Percentiles rank a stretch among this genome's conserved stretches.
These are phyloP conservation scores for Eurypyga helias DNA, from an alignment of 2,113 vertebrate species.

Conservation along the genomic window DNA sequence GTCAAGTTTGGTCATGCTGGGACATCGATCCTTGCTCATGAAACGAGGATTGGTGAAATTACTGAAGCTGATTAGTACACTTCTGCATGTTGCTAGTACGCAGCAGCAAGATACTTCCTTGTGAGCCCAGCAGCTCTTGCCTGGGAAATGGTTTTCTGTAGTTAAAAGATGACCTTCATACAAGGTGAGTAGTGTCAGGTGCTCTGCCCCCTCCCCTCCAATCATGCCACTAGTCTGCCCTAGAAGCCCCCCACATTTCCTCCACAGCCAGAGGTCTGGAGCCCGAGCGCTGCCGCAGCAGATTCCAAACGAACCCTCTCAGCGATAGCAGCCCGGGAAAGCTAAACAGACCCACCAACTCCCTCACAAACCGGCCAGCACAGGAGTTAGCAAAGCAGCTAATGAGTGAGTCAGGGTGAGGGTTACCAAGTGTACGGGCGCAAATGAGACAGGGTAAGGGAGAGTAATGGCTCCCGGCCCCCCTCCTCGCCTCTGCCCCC, in stretches of 20 bases:
- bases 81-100: not conserved
- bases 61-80: not conserved
- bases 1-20: not conserved
- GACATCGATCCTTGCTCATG: not conserved
- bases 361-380: too few relatives aligned
- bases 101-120: not conserved
- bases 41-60: not conserved
- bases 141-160: not conserved
- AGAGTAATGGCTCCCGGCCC: too few relatives aligned
- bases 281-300: too few relatives aligned
- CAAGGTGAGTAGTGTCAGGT: not conserved
- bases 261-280: too few relatives aligned
- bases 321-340: too few relatives aligned
- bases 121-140: not conserved
- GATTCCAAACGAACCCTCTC: too few relatives aligned
- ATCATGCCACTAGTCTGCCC: rapidly evolving
- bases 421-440: too few relatives aligned
- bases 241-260: not conserved
- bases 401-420: too few relatives aligned
- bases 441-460: too few relatives aligned
- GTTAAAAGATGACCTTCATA: not conserved
- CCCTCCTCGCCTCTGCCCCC: too few relatives aligned
- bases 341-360: too few relatives aligned
- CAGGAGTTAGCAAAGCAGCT: too few relatives aligned
- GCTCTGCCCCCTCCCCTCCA: not conserved